phyloP scores from a whole-genome alignment of 1,140 invertebrate species.

The Magallana angulata region DNA sequence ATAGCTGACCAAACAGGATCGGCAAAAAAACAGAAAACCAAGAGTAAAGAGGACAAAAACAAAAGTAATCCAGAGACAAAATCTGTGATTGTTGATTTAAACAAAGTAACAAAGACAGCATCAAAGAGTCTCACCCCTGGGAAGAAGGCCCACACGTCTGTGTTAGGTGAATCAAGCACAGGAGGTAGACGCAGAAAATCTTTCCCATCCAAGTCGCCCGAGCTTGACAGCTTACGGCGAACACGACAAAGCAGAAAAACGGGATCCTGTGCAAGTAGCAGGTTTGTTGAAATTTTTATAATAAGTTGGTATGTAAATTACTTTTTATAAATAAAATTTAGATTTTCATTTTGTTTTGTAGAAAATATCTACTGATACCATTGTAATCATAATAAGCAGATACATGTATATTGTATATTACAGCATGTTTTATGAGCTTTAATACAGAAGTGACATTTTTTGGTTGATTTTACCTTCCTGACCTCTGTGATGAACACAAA shows the following conservation, averaged over 20 bases:
- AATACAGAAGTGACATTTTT: too few species aligned
- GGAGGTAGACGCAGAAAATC: conserved; percentile 44
- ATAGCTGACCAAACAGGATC: background rate
- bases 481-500: too few species aligned
- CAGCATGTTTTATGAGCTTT: background rate
- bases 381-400: too few species aligned
- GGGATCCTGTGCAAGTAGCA: conserved; percentile 88
- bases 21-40: background rate
- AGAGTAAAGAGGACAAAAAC: background rate
- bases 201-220: conserved; percentile 58
- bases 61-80: conserved; percentile 24
- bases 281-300: conserved; percentile 62
- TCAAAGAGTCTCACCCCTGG: background rate
- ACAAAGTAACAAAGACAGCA: background rate
- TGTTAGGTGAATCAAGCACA: background rate
- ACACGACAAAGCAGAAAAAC: conserved; percentile 81
- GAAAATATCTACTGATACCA: too few species aligned
- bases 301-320: too few species aligned
- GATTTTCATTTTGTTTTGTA: too few species aligned
- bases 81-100: conserved; percentile 20
- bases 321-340: too few species aligned
- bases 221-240: conserved; percentile 73
- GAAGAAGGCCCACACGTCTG: conserved; percentile 42
- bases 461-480: too few species aligned
- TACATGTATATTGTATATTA: too few species aligned